These are phyloP conservation scores for Hylyphantes graminicola DNA, from an alignment of 1,140 invertebrate genomes.

Conservation along the genomic window DNA sequence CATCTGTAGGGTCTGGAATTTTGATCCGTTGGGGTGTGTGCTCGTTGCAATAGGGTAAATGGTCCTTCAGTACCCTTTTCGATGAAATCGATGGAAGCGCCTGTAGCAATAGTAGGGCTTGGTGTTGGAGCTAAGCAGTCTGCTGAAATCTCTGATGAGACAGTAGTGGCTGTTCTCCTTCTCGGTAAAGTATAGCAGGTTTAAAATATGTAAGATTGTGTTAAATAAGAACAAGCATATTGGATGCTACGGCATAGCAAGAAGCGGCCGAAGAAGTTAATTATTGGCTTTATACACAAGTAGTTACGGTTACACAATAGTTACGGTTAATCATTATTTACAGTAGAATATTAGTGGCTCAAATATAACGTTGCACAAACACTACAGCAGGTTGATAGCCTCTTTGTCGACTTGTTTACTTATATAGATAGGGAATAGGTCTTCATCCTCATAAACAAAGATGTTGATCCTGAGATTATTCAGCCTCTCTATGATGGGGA, in stretches of 20 bases:
- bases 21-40: no score
- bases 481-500: not conserved
- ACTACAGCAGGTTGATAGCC: slow-evolving; percentile 15
- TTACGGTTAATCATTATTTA: no score
- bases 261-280: no score
- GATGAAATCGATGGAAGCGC: not conserved
- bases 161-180: not conserved
- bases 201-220: no score
- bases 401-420: not conserved
- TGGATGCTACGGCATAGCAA: no score
- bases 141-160: not conserved
- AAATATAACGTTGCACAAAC: no score
- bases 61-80: not conserved
- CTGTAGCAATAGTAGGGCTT: not conserved
- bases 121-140: not conserved
- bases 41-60: not conserved
- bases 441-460: not conserved
- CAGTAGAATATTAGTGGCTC: no score
- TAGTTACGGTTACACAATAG: no score
- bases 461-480: slow-evolving; percentile 7
- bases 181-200: not conserved
- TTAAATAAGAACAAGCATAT: no score
- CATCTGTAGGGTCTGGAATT: no score
- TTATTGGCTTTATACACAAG: no score
- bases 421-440: slow-evolving; percentile 13